Percentiles rank a stretch among this genome's conserved stretches.
Conservation (phyloP, 2,888 invertebrate genomes). For the Drosophila melanocephala region DNA sequence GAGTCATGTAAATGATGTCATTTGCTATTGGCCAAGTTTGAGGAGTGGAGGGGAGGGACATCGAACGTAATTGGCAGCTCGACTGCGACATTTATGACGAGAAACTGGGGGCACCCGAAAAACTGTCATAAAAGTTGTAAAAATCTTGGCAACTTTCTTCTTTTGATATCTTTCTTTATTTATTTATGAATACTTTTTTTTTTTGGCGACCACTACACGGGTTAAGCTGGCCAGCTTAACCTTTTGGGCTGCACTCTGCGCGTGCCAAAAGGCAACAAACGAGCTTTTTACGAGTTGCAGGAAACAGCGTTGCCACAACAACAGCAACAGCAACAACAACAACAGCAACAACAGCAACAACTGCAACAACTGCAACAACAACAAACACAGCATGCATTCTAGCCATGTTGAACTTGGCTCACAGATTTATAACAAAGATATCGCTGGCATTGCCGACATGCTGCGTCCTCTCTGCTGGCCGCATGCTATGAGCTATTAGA, state of each 20-base stretch:
- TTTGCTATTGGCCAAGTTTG: conserved; percentile 44
- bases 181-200: conserved; percentile 2
- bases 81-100: conserved; percentile 56
- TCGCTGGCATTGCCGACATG: conserved; percentile 76
- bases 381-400: conserved; percentile 75
- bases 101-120: conserved; percentile 10
- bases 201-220: conserved; percentile 32
- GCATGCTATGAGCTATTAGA: conserved; percentile 79
- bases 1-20: conserved; percentile 62
- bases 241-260: conserved; percentile 73
- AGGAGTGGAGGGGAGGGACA: conserved; percentile 12
- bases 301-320: conserved; percentile 57
- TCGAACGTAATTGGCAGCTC: conserved; percentile 55
- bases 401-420: conserved; percentile 74
- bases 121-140: conserved; percentile 64
- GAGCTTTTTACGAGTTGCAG: conserved; percentile 76
- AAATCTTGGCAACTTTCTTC: conserved; percentile 58
- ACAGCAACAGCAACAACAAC: conserved; percentile 50
- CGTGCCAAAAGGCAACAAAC: conserved; percentile 81
- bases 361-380: conserved; percentile 43
- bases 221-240: conserved; percentile 75
- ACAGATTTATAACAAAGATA: conserved; percentile 85
- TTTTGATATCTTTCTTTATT: conserved; percentile 12
- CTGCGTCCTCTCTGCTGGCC: conserved; percentile 58
- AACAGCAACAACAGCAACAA: conserved; percentile 37